A percentile compares a stretch with the other conserved stretches of the same genome.
Evolutionary conservation across 2,888 invertebrate genomes (phyloP).

Genomic region (Thereva nobilitata): DNA sequence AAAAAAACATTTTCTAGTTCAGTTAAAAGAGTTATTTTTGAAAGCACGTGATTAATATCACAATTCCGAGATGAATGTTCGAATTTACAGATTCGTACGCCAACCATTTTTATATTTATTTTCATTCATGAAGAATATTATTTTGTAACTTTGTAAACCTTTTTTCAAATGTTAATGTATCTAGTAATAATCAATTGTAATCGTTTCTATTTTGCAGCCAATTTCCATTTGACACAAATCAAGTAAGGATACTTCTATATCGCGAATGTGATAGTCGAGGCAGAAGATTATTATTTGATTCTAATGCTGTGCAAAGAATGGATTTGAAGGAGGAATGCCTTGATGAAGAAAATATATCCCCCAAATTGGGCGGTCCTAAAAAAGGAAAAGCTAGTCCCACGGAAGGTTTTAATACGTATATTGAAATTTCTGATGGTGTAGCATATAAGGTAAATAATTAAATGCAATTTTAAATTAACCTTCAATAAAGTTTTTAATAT

Average conservation of each 20-base stretch:
- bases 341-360: conserved; percentile 41
- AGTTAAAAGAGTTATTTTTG: too few relatives aligned
- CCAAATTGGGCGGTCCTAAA: background rate
- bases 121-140: too few relatives aligned
- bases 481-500: conserved; percentile 13
- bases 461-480: background rate
- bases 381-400: background rate
- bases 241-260: conserved; percentile 81
- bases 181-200: background rate
- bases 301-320: conserved; percentile 69
- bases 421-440: conserved; percentile 68
- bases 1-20: too few relatives aligned
- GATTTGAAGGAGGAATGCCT: conserved; percentile 52
- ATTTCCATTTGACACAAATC: conserved; percentile 70
- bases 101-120: too few relatives aligned
- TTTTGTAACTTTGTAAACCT: too few relatives aligned
- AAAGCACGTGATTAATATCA: too few relatives aligned
- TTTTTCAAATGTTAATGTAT: background rate
- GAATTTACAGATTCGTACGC: too few relatives aligned
- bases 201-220: conserved; percentile 49
- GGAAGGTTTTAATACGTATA: conserved; percentile 52
- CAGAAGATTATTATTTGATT: conserved; percentile 81
- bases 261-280: conserved; percentile 85
- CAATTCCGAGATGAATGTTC: too few relatives aligned
- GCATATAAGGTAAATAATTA: conserved; percentile 66